Percentiles rank a stretch among this genome's conserved stretches.
These are phyloP conservation scores for Alcedo quadribrachys DNA, from an alignment of 2,797 vertebrate genomes.

Conservation along the genomic window DNA sequence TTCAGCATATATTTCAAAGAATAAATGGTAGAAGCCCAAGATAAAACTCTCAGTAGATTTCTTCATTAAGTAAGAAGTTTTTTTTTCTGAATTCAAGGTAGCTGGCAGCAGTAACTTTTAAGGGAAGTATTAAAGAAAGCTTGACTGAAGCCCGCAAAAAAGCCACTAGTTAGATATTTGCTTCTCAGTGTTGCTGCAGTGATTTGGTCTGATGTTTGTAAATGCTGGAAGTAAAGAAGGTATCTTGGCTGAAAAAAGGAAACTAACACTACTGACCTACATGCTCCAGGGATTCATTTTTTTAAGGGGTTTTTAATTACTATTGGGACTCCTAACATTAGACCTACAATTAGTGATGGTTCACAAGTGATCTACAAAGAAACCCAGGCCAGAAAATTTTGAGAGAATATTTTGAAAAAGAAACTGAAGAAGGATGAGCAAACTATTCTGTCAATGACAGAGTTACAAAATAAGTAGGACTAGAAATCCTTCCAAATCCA, in stretches of 20 bases:
- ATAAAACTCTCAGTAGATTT: slow-evolving; percentile 75
- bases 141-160: slow-evolving; percentile 19
- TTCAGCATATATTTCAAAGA: slow-evolving; percentile 72
- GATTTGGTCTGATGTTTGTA: background rate
- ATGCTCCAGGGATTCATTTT: background rate
- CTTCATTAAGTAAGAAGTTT: slow-evolving; percentile 52
- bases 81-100: slow-evolving; percentile 66
- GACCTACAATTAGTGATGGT: background rate
- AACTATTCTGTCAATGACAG: background rate
- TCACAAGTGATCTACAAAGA: background rate
- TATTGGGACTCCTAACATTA: background rate
- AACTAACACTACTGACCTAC: background rate
- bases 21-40: slow-evolving; percentile 71
- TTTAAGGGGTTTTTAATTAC: background rate
- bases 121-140: slow-evolving; percentile 24
- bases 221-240: slow-evolving; percentile 7
- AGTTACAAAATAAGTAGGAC: background rate
- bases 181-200: background rate
- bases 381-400: background rate
- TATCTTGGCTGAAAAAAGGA: background rate
- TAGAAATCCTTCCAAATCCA: background rate
- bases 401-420: background rate
- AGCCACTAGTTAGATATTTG: background rate
- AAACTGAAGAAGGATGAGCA: background rate
- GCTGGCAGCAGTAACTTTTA: slow-evolving; percentile 36